These are phyloP conservation scores for Acromyrmex charruanus DNA, from an alignment of 1,140 invertebrate species.

Conservation along the genomic window DNA sequence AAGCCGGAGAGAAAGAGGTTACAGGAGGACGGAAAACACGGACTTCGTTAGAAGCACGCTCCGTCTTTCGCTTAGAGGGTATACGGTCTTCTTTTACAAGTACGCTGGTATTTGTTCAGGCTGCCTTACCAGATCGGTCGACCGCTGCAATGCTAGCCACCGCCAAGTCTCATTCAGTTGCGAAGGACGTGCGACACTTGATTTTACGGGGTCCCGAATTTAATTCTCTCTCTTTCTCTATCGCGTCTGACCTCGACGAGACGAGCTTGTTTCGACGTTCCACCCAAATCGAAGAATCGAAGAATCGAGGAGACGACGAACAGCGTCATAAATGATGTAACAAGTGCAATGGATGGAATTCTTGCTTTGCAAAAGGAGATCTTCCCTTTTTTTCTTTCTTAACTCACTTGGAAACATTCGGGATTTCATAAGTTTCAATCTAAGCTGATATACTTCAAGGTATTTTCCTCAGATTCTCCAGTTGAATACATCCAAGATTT, in stretches of 20 bases:
- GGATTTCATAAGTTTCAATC: constrained; percentile 25
- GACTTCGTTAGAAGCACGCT: not conserved
- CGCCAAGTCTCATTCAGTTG: not conserved
- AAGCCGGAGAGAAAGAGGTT: not conserved
- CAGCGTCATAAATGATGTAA: constrained; percentile 12
- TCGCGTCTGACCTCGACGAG: not conserved
- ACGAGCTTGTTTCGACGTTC: constrained; percentile 26
- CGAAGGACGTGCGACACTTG: constrained; percentile 22
- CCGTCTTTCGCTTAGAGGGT: not conserved
- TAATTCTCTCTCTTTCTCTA: not conserved
- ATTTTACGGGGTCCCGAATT: constrained; percentile 19
- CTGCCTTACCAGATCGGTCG: not conserved
- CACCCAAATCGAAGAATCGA: not conserved
- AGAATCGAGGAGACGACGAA: not conserved
- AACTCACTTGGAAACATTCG: not conserved
- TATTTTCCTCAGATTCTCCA: not conserved
- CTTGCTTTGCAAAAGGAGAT: not conserved
- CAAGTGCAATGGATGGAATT: not conserved
- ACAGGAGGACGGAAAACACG: not conserved
- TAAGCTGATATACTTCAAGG: not conserved
- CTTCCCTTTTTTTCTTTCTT: not conserved
- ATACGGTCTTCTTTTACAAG: constrained; percentile 20
- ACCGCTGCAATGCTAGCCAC: not conserved
- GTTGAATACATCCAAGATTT: not conserved
- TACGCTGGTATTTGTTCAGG: constrained; percentile 6